A percentile compares a stretch with the other conserved stretches of the same genome.
These are phyloP conservation scores for Galerucella calmariensis DNA, from an alignment of 2,888 invertebrate genomes.

Conservation along the genomic window DNA sequence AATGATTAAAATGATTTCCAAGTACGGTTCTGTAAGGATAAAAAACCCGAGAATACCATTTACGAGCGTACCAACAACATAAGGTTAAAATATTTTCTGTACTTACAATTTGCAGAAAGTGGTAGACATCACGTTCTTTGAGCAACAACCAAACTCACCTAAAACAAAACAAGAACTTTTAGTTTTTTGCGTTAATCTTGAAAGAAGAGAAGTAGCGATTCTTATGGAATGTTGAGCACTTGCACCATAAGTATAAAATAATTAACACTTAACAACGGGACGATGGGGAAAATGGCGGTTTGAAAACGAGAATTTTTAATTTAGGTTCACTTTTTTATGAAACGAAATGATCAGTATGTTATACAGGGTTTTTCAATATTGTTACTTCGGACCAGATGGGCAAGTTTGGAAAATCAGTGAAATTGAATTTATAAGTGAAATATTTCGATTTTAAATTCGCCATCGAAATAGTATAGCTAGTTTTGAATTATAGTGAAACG, in stretches of 20 bases:
- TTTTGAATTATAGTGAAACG: no score
- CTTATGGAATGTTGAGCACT: conserved; percentile 24
- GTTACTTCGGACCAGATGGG: no score
- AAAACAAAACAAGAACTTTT: conserved; percentile 37
- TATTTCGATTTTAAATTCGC: no score
- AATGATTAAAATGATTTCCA: neutral
- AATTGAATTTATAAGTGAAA: no score
- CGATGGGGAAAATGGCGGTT: neutral
- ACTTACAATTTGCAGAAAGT: conserved; percentile 31
- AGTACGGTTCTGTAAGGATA: neutral
- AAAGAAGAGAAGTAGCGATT: conserved; percentile 20
- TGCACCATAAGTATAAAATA: conserved; percentile 18
- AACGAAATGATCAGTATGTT: neutral
- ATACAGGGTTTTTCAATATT: neutral
- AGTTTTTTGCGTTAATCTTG: conserved; percentile 25
- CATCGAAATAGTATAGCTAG: no score
- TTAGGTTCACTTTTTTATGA: neutral
- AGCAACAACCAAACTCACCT: conserved; percentile 39
- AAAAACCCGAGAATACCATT: neutral
- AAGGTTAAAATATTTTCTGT: conserved; percentile 6
- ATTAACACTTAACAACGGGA: conserved; percentile 15
- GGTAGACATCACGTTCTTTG: conserved; percentile 32
- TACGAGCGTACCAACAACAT: neutral
- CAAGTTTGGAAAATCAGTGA: no score
- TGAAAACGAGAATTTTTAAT: neutral